These are phyloP conservation scores for Asobara japonica DNA, from an alignment of 1,140 invertebrate species.

Conservation along the genomic window DNA sequence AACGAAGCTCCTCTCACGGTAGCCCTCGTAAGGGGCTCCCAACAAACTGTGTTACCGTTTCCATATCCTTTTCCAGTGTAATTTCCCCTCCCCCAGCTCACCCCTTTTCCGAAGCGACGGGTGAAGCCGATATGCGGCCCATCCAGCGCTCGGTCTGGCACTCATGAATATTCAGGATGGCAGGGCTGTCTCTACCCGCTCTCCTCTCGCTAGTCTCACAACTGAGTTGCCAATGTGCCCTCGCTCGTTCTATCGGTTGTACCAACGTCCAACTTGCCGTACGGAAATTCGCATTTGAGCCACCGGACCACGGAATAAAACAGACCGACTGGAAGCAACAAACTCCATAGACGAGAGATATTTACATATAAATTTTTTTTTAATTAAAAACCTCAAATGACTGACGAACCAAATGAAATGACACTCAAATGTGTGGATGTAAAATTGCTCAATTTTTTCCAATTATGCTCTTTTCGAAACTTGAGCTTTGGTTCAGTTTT, in stretches of 20 bases:
- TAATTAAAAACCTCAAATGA: no score
- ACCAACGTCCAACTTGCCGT: neutral
- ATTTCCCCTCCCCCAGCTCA: neutral
- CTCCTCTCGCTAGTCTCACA: slow-evolving; percentile 13
- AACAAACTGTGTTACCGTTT: slow-evolving; percentile 33
- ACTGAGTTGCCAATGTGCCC: slow-evolving; percentile 14
- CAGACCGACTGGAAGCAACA: neutral
- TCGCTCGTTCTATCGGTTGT: neutral
- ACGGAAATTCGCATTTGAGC: slow-evolving; percentile 31
- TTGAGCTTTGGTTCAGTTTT: no score
- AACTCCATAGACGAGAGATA: neutral
- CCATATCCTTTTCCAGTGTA: slow-evolving; percentile 20
- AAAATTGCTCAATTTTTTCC: no score
- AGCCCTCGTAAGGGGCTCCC: neutral
- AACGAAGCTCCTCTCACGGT: neutral
- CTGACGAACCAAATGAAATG: no score
- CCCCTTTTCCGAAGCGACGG: neutral
- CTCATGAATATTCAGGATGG: slow-evolving; percentile 36
- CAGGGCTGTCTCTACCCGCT: slow-evolving; percentile 25
- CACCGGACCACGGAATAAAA: slow-evolving; percentile 10
- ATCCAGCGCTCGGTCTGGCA: slow-evolving; percentile 12
- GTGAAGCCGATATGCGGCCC: neutral
- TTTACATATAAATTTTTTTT: no score
- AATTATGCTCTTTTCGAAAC: no score
- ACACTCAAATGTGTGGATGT: no score